Evolutionary conservation across 2,888 invertebrate species (phyloP), one percentile per base, ranked within the genome.

Genomic region (Stenchaetothrips biformis): DNA sequence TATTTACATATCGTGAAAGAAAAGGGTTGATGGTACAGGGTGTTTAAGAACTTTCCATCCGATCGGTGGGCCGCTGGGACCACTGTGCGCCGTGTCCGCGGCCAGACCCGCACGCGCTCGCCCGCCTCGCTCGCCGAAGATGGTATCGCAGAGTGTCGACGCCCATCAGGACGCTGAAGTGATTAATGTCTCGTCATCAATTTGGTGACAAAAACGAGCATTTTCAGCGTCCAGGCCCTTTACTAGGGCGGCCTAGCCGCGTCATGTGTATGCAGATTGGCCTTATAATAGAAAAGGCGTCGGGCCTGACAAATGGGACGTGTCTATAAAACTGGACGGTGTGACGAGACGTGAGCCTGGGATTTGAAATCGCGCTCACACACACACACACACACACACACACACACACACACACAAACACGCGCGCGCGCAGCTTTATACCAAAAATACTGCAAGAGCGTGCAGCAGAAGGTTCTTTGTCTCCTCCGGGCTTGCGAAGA

Each of bases 11-110:
- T 74, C 7, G 21, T 9, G 67, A 21, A 25, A 21, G 67, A 25
- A 74, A 67, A 21, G 67, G 67, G 25, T 74, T 74, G 67, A 67
- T 67, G 67, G 67, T 25, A 74, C 67, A 74, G 67, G 67, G 67
- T 74, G 67, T 74, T 25, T 74, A 74, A 74, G 67, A 74, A 74
- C 37, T 37, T 37, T 37, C 37, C 37, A 37, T 37, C 37, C 37
- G 37, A 4, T 4, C 37, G 37, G 2, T 37, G 37, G 37, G 37
- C 37, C 37, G 37, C 37, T 37, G 37, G 37, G 37, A 16, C 37
- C 37, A 37, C 37, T n/a, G n/a, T n/a, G n/a, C 37, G 37, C 37
- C 37, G 37, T 2, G 53, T 16, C 13, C 53, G 53, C 8, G 13
- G 59, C 59, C 13, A 16, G 59, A 9, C 53, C 53, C 13, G 59